Conservation (phyloP, 2,113 vertebrate genomes). For the Hippocampus mohnikei region DNA sequence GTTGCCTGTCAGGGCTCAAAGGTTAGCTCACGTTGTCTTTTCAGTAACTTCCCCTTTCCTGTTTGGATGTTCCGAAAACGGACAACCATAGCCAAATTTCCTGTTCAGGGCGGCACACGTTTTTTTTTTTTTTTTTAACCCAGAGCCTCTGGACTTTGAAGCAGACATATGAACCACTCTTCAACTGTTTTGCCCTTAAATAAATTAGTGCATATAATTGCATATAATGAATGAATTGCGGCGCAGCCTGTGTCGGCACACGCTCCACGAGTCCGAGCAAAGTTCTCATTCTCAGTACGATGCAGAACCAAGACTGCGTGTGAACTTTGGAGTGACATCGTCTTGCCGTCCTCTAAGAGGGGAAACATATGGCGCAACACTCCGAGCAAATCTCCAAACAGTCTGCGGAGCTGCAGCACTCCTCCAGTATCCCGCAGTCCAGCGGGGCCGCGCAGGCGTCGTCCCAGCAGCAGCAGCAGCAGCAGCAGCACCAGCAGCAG, state of each 20-base stretch:
- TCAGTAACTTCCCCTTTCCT: constrained; percentile 71
- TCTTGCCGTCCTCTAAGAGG: constrained; percentile 47
- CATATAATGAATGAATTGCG: too few species aligned
- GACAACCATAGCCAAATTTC: constrained; percentile 61
- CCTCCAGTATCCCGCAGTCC: constrained; percentile 73
- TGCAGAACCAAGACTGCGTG: neutral
- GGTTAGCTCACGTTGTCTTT: constrained; percentile 45
- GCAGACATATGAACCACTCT: too few species aligned
- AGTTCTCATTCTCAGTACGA: neutral
- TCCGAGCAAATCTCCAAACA: constrained; percentile 79
- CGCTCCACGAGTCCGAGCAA: neutral
- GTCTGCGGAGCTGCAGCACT: constrained; percentile 74
- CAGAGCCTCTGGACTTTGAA: too few species aligned
- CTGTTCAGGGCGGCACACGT: constrained; percentile 19
- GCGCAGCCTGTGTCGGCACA: too few species aligned
- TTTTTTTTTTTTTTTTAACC: too few species aligned
- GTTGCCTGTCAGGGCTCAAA: constrained; percentile 25
- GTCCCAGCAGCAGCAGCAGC: constrained; percentile 60
- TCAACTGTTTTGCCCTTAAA: too few species aligned
- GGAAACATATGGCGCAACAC: constrained; percentile 80
- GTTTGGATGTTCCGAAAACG: constrained; percentile 57
- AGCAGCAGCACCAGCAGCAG: constrained; percentile 20
- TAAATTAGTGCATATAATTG: too few species aligned
- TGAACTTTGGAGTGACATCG: constrained; percentile 12
- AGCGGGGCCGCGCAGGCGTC: constrained; percentile 58